Evolutionary conservation across 2,888 invertebrate genomes (phyloP).

Genomic region (Piscicola geometra): DNA sequence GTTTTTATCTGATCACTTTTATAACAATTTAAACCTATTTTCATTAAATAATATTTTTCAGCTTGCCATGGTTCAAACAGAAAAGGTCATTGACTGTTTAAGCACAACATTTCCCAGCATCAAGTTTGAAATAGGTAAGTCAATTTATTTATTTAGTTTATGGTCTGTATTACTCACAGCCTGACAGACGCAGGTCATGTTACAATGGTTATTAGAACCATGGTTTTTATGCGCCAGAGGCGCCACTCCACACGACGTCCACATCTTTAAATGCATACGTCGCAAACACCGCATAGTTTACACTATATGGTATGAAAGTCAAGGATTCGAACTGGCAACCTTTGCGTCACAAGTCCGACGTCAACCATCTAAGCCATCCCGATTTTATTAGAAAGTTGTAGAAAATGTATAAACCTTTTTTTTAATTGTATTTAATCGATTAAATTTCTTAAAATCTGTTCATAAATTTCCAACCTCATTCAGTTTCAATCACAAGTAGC

Average conservation of each 20-base stretch:
- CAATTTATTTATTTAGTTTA: neutral
- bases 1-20: neutral
- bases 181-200: neutral
- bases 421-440: too few relatives aligned
- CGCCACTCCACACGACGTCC: too few relatives aligned
- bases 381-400: neutral
- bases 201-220: neutral
- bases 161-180: neutral
- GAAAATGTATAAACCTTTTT: slow-evolving; percentile 19
- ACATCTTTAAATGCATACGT: too few relatives aligned
- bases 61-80: slow-evolving; percentile 89
- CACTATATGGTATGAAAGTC: too few relatives aligned
- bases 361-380: too few relatives aligned
- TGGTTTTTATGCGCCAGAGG: too few relatives aligned
- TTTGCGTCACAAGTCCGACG: too few relatives aligned
- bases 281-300: too few relatives aligned
- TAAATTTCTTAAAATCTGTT: too few relatives aligned
- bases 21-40: neutral
- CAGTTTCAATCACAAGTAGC: slow-evolving; percentile 75
- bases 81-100: slow-evolving; percentile 74
- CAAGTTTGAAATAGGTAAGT: slow-evolving; percentile 75
- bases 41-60: slow-evolving; percentile 54
- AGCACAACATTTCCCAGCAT: slow-evolving; percentile 69
- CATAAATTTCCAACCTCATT: too few relatives aligned
- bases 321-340: too few relatives aligned